Evolutionary conservation across 2,113 vertebrate genomes (phyloP).

Genomic region (Laticauda colubrina): DNA sequence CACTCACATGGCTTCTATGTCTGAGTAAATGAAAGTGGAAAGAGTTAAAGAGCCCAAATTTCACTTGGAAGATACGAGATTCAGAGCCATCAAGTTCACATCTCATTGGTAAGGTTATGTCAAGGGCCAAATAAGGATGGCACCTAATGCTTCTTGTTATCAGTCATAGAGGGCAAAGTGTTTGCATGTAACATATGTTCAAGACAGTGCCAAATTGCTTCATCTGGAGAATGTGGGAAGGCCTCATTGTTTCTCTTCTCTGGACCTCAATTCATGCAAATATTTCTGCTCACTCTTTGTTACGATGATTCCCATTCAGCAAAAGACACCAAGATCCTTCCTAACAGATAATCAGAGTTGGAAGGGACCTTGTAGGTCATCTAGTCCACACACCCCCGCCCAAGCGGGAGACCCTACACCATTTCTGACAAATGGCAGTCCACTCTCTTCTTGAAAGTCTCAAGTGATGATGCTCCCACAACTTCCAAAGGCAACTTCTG

Average conservation of each 20-base stretch:
- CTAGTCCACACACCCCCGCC: too few relatives aligned
- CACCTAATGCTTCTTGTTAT: neutral
- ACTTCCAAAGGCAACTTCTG: too few relatives aligned
- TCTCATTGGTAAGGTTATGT: neutral
- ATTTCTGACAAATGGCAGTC: too few relatives aligned
- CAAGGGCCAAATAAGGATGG: neutral
- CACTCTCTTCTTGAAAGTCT: too few relatives aligned
- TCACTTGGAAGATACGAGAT: neutral
- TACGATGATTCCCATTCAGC: conserved; percentile 13
- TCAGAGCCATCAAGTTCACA: neutral
- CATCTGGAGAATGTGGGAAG: neutral
- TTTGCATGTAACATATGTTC: neutral
- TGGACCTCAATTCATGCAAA: neutral
- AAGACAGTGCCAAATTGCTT: neutral
- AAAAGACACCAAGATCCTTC: conserved; percentile 31
- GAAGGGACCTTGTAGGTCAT: too few relatives aligned
- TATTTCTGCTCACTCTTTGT: conserved; percentile 41
- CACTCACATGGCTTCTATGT: neutral
- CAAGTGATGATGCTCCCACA: too few relatives aligned
- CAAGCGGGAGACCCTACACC: too few relatives aligned
- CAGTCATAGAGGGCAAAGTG: neutral
- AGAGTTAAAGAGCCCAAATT: neutral
- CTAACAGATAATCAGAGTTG: neutral
- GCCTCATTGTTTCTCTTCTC: neutral
- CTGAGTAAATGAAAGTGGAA: neutral